Evolutionary conservation across 2,797 vertebrate genomes (phyloP).

Genomic region (Urocyon cinereoargenteus): DNA sequence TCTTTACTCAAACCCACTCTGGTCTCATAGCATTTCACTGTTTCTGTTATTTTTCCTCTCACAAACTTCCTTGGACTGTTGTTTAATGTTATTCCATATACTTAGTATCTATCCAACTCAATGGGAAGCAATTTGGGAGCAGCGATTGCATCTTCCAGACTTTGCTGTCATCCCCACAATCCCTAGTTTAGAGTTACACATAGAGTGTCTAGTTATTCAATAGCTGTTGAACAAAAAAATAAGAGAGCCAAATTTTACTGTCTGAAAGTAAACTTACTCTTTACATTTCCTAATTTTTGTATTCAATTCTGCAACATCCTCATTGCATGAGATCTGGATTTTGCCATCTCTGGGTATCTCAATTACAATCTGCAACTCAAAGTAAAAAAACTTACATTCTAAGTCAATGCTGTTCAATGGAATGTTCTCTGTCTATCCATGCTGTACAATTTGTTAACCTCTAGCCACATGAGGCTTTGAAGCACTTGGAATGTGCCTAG

Average conservation of each 20-base stretch:
- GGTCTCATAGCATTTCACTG: not conserved
- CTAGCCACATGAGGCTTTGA: too few species aligned
- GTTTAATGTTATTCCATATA: not conserved
- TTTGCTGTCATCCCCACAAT: not conserved
- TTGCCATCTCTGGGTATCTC: constrained; percentile 40
- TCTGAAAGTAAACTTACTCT: constrained; percentile 31
- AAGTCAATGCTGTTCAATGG: not conserved
- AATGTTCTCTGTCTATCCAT: not conserved
- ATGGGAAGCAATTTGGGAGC: not conserved
- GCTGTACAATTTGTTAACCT: not conserved
- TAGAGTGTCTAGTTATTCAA: not conserved
- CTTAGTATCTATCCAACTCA: not conserved
- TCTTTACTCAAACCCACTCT: not conserved
- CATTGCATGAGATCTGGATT: constrained; percentile 56
- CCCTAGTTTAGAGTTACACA: not conserved
- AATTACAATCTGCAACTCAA: not conserved
- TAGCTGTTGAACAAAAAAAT: not conserved
- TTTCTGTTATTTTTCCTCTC: not conserved
- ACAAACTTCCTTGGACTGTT: not conserved
- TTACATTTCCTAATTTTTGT: constrained; percentile 54
- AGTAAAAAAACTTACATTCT: not conserved
- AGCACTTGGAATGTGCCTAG: not conserved
- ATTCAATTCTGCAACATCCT: constrained; percentile 72
- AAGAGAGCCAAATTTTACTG: not conserved
- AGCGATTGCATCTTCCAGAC: not conserved